These are phyloP conservation scores for Tenthredo mesomela DNA, from an alignment of 2,888 invertebrate genomes.

Conservation along the genomic window DNA sequence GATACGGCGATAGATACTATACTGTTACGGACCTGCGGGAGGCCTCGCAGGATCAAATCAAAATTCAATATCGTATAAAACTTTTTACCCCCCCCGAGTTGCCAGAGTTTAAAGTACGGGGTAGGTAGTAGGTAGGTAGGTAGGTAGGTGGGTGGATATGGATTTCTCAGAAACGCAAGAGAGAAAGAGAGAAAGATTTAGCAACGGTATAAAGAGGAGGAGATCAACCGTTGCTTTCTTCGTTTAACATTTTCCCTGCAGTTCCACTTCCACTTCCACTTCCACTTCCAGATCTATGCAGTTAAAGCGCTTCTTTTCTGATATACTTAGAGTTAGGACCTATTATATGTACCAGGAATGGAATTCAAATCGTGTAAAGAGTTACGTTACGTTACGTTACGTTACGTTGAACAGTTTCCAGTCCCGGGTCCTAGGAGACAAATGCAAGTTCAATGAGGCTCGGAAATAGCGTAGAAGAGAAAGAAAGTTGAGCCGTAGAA, in stretches of 20 bases:
- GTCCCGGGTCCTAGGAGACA: conserved; percentile 31
- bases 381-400: background rate
- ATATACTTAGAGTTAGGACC: background rate
- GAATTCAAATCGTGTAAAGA: background rate
- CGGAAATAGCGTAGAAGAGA: conserved; percentile 35
- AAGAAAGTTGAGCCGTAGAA: conserved; percentile 41
- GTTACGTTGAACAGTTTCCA: background rate
- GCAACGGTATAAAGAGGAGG: conserved; percentile 25
- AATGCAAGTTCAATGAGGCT: conserved; percentile 48
- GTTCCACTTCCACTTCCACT: background rate
- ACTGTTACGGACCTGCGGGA: conserved; percentile 52
- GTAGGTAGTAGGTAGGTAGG: too few species aligned
- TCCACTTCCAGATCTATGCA: background rate
- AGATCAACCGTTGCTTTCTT: conserved; percentile 25
- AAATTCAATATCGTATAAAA: conserved; percentile 67
- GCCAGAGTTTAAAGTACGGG: background rate
- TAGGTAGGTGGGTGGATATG: background rate
- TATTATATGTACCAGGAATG: background rate
- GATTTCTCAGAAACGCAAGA: background rate
- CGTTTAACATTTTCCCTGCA: background rate
- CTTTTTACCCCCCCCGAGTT: conserved; percentile 18
- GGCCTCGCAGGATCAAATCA: conserved; percentile 62
- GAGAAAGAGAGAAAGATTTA: background rate
- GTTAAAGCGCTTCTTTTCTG: background rate
- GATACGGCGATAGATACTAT: conserved; percentile 64